Evolutionary conservation across 2,113 vertebrate genomes (phyloP), one percentile per base, ranked within the genome.

Genomic region (Alethe castanea): DNA sequence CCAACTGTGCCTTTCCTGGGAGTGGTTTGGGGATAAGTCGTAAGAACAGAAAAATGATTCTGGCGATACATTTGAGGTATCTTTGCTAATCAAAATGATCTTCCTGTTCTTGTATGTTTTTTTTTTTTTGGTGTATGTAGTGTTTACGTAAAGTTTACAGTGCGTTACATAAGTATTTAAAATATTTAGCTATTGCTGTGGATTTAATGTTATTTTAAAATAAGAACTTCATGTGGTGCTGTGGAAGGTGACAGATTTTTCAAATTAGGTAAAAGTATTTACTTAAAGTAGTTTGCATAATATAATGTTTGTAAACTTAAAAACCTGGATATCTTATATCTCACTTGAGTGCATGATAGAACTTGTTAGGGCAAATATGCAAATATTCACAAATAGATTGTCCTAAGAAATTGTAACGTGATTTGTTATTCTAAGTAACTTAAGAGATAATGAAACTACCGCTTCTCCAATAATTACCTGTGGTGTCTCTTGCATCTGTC

Each of bases 11-110:
- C 94, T 96, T 92, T 35, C 28, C 66, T 90, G 84, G 92, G 84
- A 94, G 92, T 95, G 90, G 53, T 92, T 96, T 94, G 94, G 84
- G 95, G 95, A 82, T 93, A 94, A 69, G 74, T 93, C 64, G 1
- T 92, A 96, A 94, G 93, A 91, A 91, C 93, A 96, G 95, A 91
- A 84, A 82, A 85, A 85, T 79, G 0, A 93, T 93, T 95, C 85
- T 82, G 88, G 88, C 19, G 26, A 90, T 88, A 92, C 81, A 73
- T 86, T 80, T 92, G 53, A 94, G 81, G 90, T 90, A 79, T 88
- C 62, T 91, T 88, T 95, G 72, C 83, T 95, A 88, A 96, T 82
- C 44, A 79, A 81, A 93, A 93, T 74, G 22, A 93, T 92, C 79
- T 97, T 96, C 71, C 85, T 96, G 81, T 84, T 91, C 87, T 85